Percentiles rank a stretch among this genome's conserved stretches.
These are phyloP conservation scores for Apamea monoglypha DNA, from an alignment of 2,888 invertebrate genomes.

Conservation along the genomic window DNA sequence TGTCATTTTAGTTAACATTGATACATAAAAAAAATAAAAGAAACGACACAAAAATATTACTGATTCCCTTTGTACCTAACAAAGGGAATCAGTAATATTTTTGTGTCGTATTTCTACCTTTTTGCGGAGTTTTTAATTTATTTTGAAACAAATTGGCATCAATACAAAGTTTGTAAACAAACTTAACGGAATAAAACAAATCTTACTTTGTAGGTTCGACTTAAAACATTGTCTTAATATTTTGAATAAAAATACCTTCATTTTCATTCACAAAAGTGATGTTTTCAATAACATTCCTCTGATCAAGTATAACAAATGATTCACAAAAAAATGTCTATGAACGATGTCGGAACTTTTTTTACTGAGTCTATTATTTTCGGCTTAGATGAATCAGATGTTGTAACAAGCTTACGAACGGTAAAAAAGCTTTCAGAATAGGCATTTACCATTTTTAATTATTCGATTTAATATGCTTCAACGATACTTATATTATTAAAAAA, in stretches of 20 bases:
- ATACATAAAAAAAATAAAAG: neutral
- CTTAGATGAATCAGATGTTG: constrained; percentile 50
- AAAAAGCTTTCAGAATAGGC: constrained; percentile 20
- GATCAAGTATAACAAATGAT: constrained; percentile 24
- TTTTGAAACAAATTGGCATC: neutral
- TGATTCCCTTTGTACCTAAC: too few relatives aligned
- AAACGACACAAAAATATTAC: neutral
- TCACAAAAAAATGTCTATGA: constrained; percentile 41
- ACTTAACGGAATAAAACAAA: neutral
- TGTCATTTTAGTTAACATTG: neutral
- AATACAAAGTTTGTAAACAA: constrained; percentile 29
- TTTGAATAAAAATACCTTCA: neutral
- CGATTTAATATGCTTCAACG: neutral
- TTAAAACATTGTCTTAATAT: neutral
- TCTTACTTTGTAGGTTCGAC: neutral
- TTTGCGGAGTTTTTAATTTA: too few relatives aligned
- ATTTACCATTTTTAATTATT: constrained; percentile 37
- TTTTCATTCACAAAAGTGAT: constrained; percentile 11
- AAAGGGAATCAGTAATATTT: too few relatives aligned
- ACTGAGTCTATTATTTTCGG: constrained; percentile 52
- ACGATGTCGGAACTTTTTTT: constrained; percentile 31
- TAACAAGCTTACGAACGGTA: constrained; percentile 10
- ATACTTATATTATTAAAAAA: neutral
- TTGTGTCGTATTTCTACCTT: neutral
- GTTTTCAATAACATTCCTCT: constrained; percentile 3